phyloP scores from a whole-genome alignment of 1,140 invertebrate genomes.

The Cyrtorhinus lividipennis region DNA sequence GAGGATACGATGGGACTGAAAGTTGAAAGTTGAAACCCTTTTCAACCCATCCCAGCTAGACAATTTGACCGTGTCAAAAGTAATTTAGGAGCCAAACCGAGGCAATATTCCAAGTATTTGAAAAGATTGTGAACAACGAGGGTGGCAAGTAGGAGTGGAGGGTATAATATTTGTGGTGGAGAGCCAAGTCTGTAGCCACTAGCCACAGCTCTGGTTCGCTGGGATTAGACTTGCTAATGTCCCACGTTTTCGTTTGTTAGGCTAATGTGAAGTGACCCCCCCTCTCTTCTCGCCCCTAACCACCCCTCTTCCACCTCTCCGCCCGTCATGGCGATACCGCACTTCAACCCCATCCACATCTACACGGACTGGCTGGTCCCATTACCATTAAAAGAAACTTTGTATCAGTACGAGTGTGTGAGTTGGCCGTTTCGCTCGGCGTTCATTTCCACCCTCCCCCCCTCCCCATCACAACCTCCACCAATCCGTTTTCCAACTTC shows the following conservation, averaged over 20 bases:
- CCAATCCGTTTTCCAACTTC: too few relatives aligned
- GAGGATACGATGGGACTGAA: too few relatives aligned
- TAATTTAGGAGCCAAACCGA: too few relatives aligned
- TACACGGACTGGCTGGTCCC: background rate
- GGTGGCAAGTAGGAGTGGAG: background rate
- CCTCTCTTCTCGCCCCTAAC: background rate
- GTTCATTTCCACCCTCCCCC: too few relatives aligned
- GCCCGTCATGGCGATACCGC: too few relatives aligned
- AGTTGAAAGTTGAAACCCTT: too few relatives aligned
- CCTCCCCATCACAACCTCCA: too few relatives aligned
- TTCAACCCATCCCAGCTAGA: too few relatives aligned
- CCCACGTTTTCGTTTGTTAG: conserved; percentile 8
- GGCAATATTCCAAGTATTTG: too few relatives aligned
- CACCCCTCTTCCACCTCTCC: background rate
- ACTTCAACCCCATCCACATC: background rate
- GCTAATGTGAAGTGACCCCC: background rate
- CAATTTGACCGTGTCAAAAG: too few relatives aligned
- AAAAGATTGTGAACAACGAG: too few relatives aligned
- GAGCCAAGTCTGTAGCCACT: background rate
- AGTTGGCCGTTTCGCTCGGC: background rate
- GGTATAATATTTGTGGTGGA: background rate
- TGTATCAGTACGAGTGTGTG: background rate
- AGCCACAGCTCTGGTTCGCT: background rate
- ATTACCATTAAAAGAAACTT: background rate
- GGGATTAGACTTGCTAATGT: conserved; percentile 7